These are phyloP conservation scores for Oophaga sylvatica DNA, from an alignment of 2,797 vertebrate species.

Conservation along the genomic window DNA sequence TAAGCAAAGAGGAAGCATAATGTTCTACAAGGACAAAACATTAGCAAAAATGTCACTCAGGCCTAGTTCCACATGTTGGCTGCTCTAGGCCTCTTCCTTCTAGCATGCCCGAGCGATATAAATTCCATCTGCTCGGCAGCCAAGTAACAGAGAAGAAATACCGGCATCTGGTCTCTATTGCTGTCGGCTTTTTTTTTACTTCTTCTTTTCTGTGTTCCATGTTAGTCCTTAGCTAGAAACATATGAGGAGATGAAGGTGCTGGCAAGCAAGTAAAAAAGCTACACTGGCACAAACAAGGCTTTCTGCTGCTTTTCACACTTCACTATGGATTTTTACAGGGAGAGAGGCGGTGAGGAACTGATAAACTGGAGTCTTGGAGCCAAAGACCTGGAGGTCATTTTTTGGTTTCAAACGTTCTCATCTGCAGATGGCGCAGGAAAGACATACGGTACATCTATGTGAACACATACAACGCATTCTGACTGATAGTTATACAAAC, in stretches of 20 bases:
- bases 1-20: conserved; percentile 96
- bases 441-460: conserved; percentile 11
- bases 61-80: conserved; percentile 93
- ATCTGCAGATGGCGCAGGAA: conserved; percentile 41
- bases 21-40: conserved; percentile 99
- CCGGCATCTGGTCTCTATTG: conserved; percentile 90
- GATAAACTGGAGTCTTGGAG: conserved; percentile 75
- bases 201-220: conserved; percentile 74
- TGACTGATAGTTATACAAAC: neutral
- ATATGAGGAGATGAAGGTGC: conserved; percentile 83
- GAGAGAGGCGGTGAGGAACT: conserved; percentile 71
- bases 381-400: conserved; percentile 77
- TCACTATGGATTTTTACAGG: conserved; percentile 76
- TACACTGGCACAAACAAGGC: conserved; percentile 79
- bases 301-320: conserved; percentile 85
- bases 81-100: conserved; percentile 83
- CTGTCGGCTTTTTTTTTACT: conserved; percentile 76
- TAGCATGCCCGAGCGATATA: conserved; percentile 89
- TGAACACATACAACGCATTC: neutral
- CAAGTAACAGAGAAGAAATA: conserved; percentile 89
- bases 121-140: conserved; percentile 96
- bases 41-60: conserved; percentile 99
- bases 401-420: conserved; percentile 68
- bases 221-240: conserved; percentile 88
- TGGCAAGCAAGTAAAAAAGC: conserved; percentile 79